Conservation (phyloP, 1,140 invertebrate species). For the Chionoecetes opilio region DNA sequence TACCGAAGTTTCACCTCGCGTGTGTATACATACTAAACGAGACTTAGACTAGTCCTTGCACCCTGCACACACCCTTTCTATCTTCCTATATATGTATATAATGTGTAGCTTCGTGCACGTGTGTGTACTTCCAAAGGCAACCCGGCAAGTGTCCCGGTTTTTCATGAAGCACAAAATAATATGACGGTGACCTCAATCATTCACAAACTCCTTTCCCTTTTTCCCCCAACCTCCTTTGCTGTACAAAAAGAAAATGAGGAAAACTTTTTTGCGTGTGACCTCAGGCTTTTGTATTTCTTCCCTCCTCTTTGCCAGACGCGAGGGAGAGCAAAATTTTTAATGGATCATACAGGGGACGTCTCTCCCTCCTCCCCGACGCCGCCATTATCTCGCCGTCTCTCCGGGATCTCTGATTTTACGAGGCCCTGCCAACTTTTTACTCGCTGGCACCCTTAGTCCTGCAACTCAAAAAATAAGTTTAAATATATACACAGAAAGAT, state of each 20-base stretch:
- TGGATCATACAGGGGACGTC: constrained; percentile 68
- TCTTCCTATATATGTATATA: too few relatives aligned
- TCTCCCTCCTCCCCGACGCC: constrained; percentile 43
- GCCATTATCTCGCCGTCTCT: constrained; percentile 69
- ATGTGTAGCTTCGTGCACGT: constrained; percentile 12
- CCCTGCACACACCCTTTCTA: constrained; percentile 9
- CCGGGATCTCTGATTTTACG: constrained; percentile 70
- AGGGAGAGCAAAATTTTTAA: constrained; percentile 74
- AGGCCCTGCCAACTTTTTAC: constrained; percentile 6
- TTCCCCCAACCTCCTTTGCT: background rate
- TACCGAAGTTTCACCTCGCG: background rate
- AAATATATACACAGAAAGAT: background rate
- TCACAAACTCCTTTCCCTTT: background rate
- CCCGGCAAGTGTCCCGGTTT: background rate
- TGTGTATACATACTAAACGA: background rate
- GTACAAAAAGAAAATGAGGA: background rate
- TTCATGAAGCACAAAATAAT: background rate
- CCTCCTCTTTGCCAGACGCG: constrained; percentile 52
- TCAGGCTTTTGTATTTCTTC: constrained; percentile 39
- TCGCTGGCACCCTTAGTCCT: background rate
- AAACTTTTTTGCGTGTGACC: constrained; percentile 35
- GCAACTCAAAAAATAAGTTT: constrained; percentile 21
- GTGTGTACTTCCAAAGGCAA: background rate
- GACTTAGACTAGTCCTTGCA: background rate
- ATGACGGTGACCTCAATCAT: background rate